A percentile compares a stretch with the other conserved stretches of the same genome.
phyloP scores from a whole-genome alignment of 2,797 vertebrate genomes.

The Pseudochromis fuscus region DNA sequence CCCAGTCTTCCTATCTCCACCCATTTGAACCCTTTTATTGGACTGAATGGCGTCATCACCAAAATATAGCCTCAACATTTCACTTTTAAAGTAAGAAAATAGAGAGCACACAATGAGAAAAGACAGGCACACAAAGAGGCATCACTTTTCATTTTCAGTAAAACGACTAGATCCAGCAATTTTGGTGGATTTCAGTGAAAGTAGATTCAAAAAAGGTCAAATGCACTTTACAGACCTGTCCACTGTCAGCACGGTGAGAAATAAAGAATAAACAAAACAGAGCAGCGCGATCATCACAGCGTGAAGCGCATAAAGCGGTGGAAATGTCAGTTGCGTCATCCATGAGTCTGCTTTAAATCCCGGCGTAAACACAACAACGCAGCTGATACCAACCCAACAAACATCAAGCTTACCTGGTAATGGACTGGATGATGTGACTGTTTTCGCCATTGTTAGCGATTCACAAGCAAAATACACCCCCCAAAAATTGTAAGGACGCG shows the following conservation, averaged over 20 bases:
- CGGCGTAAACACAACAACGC: constrained; percentile 20
- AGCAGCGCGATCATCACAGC: constrained; percentile 27
- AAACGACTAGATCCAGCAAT: neutral
- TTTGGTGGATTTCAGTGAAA: neutral
- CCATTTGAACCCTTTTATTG: constrained; percentile 42
- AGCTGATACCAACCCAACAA: neutral
- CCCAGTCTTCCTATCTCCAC: constrained; percentile 20
- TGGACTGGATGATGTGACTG: constrained; percentile 51
- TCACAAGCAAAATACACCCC: constrained; percentile 21
- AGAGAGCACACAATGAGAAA: constrained; percentile 3
- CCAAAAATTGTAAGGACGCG: constrained; percentile 19
- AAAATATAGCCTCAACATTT: neutral
- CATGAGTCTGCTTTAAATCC: constrained; percentile 48
- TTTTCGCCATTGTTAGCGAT: constrained; percentile 79
- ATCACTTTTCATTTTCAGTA: neutral
- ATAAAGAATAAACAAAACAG: constrained; percentile 18
- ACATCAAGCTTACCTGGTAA: constrained; percentile 71
- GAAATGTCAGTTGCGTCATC: constrained; percentile 73
- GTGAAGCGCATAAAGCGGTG: constrained; percentile 44
- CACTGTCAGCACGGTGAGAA: neutral
- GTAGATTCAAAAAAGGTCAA: no score
- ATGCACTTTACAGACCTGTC: neutral
- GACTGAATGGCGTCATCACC: constrained; percentile 45
- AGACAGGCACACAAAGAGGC: constrained; percentile 16
- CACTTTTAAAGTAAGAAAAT: neutral